Evolutionary conservation across 2,888 invertebrate genomes (phyloP), one percentile per base, ranked within the genome.

Genomic region (Catocala fraxini): DNA sequence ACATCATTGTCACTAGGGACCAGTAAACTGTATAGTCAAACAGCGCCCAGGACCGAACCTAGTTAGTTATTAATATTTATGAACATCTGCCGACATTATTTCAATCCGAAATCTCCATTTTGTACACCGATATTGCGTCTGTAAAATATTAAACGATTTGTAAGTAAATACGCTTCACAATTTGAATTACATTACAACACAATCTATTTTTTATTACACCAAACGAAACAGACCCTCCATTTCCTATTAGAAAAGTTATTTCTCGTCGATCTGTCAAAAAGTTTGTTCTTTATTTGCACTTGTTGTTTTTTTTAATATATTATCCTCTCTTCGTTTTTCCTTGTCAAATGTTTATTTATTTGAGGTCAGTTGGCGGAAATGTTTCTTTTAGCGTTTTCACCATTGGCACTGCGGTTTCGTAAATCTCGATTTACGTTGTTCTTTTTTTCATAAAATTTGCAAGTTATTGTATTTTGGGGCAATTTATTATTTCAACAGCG

Each of bases 221-320:
- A 55, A 72, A 66, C 39, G 57, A 65, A 71, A 71, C 57, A 48
- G 59, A 54, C 41, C 51, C 39, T 64, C 68, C 65, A 65, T 71
- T 79, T 73, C 70, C 63, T 75, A 74, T 79, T 79, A 72, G 57
- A 73, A 81, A 77, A 73, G 73, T 76, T 82, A 74, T 81, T 82
- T 77, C 70, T 72, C 65, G 75, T 68, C 84, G 80, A 87, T 88
- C 88, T 81, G 79, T 88, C 87, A 86, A 84, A 86, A 84, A 86
- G 76, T 84, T 83, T 70, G 60, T 71, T 77, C 62, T 71, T 68
- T 74, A 74, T 81, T 81, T 75, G 79, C 71, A 76, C 78, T 78
- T 77, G 73, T 77, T 82, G 74, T 80, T 84, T 84, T 82, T 69
- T 59, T 35, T 51, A 66, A 82, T 76, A 81, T 81, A 77, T 81